Conservation (phyloP, 2,797 vertebrate genomes). For the Pangasius sanitwongsei region DNA sequence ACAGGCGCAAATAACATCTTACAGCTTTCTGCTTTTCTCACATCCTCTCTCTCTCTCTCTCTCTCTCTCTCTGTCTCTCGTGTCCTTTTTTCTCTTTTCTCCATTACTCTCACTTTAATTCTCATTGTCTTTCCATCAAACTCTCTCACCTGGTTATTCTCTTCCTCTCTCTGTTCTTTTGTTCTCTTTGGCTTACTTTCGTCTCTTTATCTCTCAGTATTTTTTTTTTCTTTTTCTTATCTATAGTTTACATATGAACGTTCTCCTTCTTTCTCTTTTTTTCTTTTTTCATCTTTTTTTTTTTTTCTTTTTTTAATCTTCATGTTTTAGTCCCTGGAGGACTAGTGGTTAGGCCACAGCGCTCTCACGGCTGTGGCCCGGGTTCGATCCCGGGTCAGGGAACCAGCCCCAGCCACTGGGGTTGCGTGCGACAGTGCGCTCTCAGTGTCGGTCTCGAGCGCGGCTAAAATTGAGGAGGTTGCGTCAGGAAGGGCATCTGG, state of each 20-base stretch:
- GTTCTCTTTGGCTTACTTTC: neutral
- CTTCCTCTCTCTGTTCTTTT: neutral
- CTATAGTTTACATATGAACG: neutral
- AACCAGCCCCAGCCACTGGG: too few relatives aligned
- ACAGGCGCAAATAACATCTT: neutral
- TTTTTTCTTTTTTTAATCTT: neutral
- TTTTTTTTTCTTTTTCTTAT: neutral
- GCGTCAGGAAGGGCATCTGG: too few relatives aligned
- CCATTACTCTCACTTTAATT: too few relatives aligned
- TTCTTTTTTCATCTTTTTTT: neutral
- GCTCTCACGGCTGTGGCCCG: too few relatives aligned
- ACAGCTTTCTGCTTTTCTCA: neutral
- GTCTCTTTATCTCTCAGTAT: neutral
- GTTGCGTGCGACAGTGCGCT: too few relatives aligned
- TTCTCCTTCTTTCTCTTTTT: neutral
- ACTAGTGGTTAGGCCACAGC: too few relatives aligned
- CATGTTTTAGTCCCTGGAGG: too few relatives aligned
- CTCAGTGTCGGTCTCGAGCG: too few relatives aligned
- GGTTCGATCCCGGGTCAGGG: too few relatives aligned
- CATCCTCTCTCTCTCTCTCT: neutral
- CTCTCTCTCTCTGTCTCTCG: neutral
- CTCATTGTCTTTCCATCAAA: neutral
- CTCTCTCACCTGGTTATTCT: neutral
- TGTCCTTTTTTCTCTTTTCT: neutral
- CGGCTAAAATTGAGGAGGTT: too few relatives aligned